phyloP scores from a whole-genome alignment of 2,888 invertebrate species.

The Tetragonisca angustula region DNA sequence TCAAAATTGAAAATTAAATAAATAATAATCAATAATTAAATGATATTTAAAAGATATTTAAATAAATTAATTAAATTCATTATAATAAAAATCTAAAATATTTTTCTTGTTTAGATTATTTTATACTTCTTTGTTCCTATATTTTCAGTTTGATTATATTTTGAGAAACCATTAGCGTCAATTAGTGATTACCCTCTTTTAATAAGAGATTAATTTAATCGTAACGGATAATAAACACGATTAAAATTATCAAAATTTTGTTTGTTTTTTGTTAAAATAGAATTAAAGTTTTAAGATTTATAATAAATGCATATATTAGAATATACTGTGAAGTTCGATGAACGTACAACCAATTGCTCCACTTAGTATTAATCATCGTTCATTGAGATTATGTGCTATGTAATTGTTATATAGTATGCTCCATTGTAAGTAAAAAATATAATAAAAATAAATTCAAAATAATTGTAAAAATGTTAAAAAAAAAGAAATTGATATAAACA shows the following conservation, averaged over 20 bases:
- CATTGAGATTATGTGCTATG: not conserved
- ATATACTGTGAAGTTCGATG: not conserved
- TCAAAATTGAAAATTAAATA: too few relatives aligned
- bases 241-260: not conserved
- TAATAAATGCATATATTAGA: not conserved
- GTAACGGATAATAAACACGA: not conserved
- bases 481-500: not conserved
- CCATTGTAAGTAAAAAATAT: not conserved
- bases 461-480: not conserved
- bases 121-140: too few relatives aligned
- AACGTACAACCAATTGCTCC: not conserved
- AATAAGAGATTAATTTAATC: too few relatives aligned
- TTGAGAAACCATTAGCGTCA: too few relatives aligned
- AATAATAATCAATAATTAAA: too few relatives aligned
- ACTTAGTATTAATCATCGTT: conserved; percentile 6
- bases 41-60: too few relatives aligned
- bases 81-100: too few relatives aligned
- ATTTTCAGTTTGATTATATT: too few relatives aligned
- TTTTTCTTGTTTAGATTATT: too few relatives aligned
- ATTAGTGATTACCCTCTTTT: too few relatives aligned
- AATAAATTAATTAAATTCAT: too few relatives aligned
- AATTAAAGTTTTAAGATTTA: not conserved
- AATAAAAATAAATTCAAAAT: not conserved
- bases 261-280: not conserved
- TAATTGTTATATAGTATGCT: not conserved